Base-by-base conservation (phyloP, 2,797 vertebrate genomes). In the Halcyon chelicuti region DNA sequence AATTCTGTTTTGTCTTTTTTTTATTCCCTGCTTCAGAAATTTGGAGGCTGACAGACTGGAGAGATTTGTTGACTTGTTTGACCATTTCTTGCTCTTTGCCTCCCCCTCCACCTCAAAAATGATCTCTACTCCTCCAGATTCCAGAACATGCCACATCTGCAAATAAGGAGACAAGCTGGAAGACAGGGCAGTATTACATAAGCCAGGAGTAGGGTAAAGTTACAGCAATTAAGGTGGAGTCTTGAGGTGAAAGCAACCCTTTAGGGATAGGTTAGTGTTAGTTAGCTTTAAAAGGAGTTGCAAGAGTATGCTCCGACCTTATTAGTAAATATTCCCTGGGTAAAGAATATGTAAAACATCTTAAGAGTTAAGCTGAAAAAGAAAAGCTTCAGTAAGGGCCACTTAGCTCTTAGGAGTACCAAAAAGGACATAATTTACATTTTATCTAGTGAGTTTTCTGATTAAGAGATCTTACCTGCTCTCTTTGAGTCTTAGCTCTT, bases 261-360 rank as follows among this genome's bases (percentile, higher is more conserved):
- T 80, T 44, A 76, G 55, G 71, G 60, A 57, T 52, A 35, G 25
- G 22, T 94, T 78, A 65, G 3, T 28, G 67, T 93, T 94, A 94
- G 85, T 94, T 90, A 90, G 88, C 82, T 75, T 93, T 90, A 62
- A 92, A 77, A 91, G 35, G 90, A 91, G 78, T 86, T 78, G 14
- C 55, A 87, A 6, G 17, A 84, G 15, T 22, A 8, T 81, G 37
- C 49, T 86, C 79, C 91, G 76, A 88, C 40, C 58, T 93, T 88
- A 84, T 92, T 86, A 96, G 47, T 1, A 47, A 83, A 19, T 88
- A 86, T 66, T 88, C 86, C 76, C 80, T 81, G 20, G 58, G 47
- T 14, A 88, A 18, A 81, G 66, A 66, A 60, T 39, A 39, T 71
- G 25, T 54, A 65, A 95, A 47, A 40, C 20, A 51, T 80, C 29